Conservation (phyloP, 2,888 invertebrate genomes). For the Cylloceria caligata region DNA sequence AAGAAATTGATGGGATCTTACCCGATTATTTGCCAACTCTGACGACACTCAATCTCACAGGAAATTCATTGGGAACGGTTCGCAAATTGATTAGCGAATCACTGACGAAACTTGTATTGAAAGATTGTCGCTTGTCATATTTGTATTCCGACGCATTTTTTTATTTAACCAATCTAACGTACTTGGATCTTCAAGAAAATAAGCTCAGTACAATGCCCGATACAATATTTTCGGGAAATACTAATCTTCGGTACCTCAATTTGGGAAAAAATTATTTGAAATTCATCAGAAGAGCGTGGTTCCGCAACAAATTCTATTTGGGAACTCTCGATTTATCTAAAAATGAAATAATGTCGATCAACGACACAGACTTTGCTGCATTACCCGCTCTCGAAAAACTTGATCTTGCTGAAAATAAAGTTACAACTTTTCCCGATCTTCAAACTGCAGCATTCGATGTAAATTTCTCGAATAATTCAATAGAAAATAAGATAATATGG, state of each 20-base stretch:
- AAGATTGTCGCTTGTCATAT: conserved; percentile 61
- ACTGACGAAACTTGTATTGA: conserved; percentile 63
- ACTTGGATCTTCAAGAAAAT: conserved; percentile 87
- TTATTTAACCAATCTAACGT: conserved; percentile 74
- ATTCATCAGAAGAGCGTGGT: conserved; percentile 39
- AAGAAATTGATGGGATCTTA: conserved; percentile 88
- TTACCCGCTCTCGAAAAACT: conserved; percentile 86
- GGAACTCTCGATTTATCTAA: conserved; percentile 88
- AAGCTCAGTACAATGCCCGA: conserved; percentile 86
- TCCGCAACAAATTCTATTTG: conserved; percentile 75
- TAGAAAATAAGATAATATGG: conserved; percentile 49
- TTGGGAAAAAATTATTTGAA: conserved; percentile 47
- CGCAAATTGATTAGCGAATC: conserved; percentile 53
- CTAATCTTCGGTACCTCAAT: conserved; percentile 76
- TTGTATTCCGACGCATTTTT: conserved; percentile 58
- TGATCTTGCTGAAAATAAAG: conserved; percentile 89
- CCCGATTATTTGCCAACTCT: conserved; percentile 87
- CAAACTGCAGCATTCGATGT: conserved; percentile 50
- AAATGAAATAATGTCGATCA: conserved; percentile 87
- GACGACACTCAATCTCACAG: conserved; percentile 88
- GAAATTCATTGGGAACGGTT: conserved; percentile 84
- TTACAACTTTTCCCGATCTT: conserved; percentile 79
- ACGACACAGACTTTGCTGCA: conserved; percentile 86
- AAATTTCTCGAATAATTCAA: conserved; percentile 63
- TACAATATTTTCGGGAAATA: conserved; percentile 87